Conservation (phyloP, 2,888 invertebrate species). For the Glaucopsyche alexis region DNA sequence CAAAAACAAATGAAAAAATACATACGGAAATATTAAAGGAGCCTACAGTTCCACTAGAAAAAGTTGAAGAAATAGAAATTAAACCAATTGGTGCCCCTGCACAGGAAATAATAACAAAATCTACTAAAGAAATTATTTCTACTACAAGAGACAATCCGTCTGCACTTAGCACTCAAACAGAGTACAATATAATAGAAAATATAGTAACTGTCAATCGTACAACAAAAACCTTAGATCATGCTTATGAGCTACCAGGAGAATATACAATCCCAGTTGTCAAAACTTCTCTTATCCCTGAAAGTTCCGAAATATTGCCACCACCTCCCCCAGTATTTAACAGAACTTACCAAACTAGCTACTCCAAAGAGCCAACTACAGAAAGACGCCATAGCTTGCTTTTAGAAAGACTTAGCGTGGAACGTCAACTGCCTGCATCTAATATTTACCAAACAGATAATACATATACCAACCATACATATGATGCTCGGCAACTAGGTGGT, state of each 20-base stretch:
- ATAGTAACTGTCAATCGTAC: slow-evolving; percentile 71
- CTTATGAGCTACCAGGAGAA: slow-evolving; percentile 55
- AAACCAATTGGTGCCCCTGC: slow-evolving; percentile 64
- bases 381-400: slow-evolving; percentile 69
- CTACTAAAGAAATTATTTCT: slow-evolving; percentile 67
- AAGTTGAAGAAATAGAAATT: slow-evolving; percentile 72
- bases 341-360: slow-evolving; percentile 60
- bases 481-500: slow-evolving; percentile 58
- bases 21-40: slow-evolving; percentile 56
- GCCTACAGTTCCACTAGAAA: slow-evolving; percentile 68
- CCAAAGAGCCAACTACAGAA: slow-evolving; percentile 58
- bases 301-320: slow-evolving; percentile 56
- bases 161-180: slow-evolving; percentile 63
- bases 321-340: slow-evolving; percentile 55
- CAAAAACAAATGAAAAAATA: slow-evolving; percentile 39
- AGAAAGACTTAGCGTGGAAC: slow-evolving; percentile 68
- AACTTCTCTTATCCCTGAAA: slow-evolving; percentile 64
- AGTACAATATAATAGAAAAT: slow-evolving; percentile 70
- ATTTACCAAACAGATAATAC: slow-evolving; percentile 58
- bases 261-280: slow-evolving; percentile 57
- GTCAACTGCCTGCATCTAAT: slow-evolving; percentile 63
- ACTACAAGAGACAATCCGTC: slow-evolving; percentile 55
- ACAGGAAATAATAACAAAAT: slow-evolving; percentile 60
- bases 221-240: slow-evolving; percentile 65
- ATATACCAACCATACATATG: slow-evolving; percentile 54